Percentiles rank a stretch among this genome's conserved stretches.
Conservation (phyloP, 2,888 invertebrate genomes). For the Diarsia rubi region DNA sequence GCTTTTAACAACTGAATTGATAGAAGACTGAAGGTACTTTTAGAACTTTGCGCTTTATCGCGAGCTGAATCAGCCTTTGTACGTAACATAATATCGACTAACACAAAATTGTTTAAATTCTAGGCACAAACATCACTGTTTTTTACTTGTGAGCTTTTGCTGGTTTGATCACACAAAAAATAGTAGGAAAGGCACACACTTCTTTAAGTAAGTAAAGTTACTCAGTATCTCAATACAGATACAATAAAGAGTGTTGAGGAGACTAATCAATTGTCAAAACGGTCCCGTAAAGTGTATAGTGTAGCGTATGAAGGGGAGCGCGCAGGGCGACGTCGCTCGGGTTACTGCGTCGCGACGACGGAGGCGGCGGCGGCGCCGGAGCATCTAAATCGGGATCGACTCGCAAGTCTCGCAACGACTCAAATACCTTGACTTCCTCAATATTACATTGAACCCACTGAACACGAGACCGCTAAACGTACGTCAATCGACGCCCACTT, state of each 20-base stretch:
- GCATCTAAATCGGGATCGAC: conserved; percentile 91
- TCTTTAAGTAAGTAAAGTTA: conserved; percentile 61
- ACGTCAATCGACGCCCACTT: conserved; percentile 89
- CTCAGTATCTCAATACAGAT: conserved; percentile 60
- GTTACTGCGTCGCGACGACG: conserved; percentile 89
- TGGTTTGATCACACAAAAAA: conserved; percentile 45
- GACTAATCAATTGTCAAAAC: conserved; percentile 76
- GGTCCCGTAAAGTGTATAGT: conserved; percentile 75
- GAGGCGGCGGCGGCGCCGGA: conserved; percentile 88
- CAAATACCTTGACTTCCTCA: conserved; percentile 91
- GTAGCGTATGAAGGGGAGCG: conserved; percentile 82
- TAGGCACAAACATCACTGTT: conserved; percentile 56
- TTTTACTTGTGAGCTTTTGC: conserved; percentile 42
- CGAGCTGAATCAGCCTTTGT: conserved; percentile 47
- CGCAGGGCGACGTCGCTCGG: conserved; percentile 88
- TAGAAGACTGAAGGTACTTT: conserved; percentile 66
- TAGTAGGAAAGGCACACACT: conserved; percentile 55
- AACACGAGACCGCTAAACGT: conserved; percentile 87
- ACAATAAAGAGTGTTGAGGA: conserved; percentile 55
- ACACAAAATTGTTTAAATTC: conserved; percentile 44
- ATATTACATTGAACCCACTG: conserved; percentile 90
- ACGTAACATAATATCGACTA: conserved; percentile 37
- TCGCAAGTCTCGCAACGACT: conserved; percentile 89
- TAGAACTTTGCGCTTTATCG: conserved; percentile 61
- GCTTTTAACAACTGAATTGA: conserved; percentile 73